A percentile compares a stretch with the other conserved stretches of the same genome.
These are phyloP conservation scores for Vollenhovia emeryi DNA, from an alignment of 1,140 invertebrate genomes.

Conservation along the genomic window DNA sequence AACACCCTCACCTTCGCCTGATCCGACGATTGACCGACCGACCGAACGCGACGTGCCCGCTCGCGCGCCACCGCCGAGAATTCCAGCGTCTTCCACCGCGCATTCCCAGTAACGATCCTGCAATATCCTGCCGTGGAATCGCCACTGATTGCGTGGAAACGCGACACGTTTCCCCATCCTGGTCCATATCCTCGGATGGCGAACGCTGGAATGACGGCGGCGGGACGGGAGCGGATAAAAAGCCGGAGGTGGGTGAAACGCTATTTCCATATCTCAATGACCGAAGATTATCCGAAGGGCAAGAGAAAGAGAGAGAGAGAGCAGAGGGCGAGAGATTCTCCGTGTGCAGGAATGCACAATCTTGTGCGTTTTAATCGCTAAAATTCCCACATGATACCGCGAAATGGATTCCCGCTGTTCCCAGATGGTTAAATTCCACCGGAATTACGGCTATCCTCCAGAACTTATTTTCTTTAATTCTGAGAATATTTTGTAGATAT, in stretches of 20 bases:
- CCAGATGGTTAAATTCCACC: neutral
- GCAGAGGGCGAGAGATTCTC: constrained; percentile 3
- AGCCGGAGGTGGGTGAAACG: neutral
- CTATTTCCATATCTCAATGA: constrained; percentile 47
- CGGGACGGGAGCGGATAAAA: neutral
- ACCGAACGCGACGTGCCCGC: neutral
- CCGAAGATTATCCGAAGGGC: constrained; percentile 10
- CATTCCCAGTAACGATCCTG: constrained; percentile 26
- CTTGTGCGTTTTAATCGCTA: neutral
- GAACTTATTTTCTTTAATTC: neutral
- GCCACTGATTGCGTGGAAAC: constrained; percentile 24
- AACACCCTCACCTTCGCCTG: constrained; percentile 55
- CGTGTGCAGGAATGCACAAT: neutral
- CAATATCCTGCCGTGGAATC: constrained; percentile 49
- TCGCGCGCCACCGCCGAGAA: constrained; percentile 7
- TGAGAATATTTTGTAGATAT: neutral
- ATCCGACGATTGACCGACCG: constrained; percentile 33
- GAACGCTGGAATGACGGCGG: constrained; percentile 1
- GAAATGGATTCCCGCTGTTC: neutral
- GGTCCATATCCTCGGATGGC: constrained; percentile 23
- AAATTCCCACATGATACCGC: neutral
- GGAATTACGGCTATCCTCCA: neutral
- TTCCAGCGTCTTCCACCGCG: neutral
- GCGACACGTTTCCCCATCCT: constrained; percentile 20
- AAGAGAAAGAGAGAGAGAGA: neutral